Conservation (phyloP, 2,113 vertebrate genomes). For the Hyaena hyaena region DNA sequence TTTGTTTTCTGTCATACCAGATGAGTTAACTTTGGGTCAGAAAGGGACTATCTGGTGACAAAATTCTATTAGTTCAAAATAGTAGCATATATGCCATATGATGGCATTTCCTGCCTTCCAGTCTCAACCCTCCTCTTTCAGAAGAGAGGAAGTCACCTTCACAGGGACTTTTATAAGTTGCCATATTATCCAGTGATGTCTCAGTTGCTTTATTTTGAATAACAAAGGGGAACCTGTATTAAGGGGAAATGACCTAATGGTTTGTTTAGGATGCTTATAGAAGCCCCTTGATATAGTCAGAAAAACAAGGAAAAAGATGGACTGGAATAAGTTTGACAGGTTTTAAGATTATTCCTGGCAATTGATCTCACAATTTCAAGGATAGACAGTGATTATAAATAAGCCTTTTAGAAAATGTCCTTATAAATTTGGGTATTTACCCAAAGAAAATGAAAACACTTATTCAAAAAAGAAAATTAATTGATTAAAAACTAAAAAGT, state of each 20-base stretch:
- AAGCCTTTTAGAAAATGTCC: neutral
- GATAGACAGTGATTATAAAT: neutral
- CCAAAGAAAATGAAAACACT: neutral
- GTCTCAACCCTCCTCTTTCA: rapidly evolving
- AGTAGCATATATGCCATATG: neutral
- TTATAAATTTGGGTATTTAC: neutral
- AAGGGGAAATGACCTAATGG: neutral
- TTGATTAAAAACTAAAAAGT: neutral
- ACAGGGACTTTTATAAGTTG: neutral
- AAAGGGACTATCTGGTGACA: neutral
- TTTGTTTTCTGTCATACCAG: neutral
- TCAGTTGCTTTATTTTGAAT: neutral
- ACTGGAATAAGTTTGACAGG: neutral
- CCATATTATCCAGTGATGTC: neutral
- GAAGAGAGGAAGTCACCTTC: neutral
- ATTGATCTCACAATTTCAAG: neutral
- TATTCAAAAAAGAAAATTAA: neutral
- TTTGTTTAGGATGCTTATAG: neutral
- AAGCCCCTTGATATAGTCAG: neutral
- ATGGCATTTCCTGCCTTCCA: neutral
- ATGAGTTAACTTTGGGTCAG: neutral
- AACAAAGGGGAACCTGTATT: neutral
- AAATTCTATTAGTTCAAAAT: neutral
- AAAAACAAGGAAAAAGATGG: neutral
- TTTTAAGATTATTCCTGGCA: neutral